Conservation (phyloP, 2,797 vertebrate genomes). For the Anomalospiza imberbis region DNA sequence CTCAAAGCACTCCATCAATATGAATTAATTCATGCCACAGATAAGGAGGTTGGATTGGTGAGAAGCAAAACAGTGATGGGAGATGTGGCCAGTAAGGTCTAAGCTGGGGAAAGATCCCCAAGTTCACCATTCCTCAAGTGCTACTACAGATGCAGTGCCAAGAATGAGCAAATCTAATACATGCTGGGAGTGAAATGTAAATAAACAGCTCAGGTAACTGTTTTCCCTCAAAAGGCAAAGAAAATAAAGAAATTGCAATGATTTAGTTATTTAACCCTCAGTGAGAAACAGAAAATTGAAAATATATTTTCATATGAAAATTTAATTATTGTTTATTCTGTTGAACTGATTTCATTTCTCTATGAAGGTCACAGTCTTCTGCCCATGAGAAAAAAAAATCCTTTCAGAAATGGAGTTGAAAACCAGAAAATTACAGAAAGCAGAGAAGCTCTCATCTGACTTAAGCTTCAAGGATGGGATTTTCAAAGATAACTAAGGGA, state of each 20-base stretch:
- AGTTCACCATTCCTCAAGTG: background rate
- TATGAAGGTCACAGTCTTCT: slow-evolving; percentile 25
- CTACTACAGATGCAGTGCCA: background rate
- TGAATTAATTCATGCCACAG: background rate
- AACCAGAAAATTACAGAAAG: slow-evolving; percentile 56
- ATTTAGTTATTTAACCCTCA: slow-evolving; percentile 31
- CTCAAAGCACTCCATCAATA: background rate
- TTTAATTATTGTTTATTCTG: slow-evolving; percentile 44
- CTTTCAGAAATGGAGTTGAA: slow-evolving; percentile 43
- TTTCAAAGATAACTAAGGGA: slow-evolving; percentile 64
- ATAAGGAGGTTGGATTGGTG: background rate
- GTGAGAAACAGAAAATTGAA: slow-evolving; percentile 16
- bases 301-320: slow-evolving; percentile 23
- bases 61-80: background rate
- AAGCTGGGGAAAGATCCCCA: background rate
- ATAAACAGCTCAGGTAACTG: background rate
- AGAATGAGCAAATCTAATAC: background rate
- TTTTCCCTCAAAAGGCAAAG: slow-evolving; percentile 3
- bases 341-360: slow-evolving; percentile 36
- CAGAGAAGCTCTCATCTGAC: slow-evolving; percentile 55
- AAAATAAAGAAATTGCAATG: background rate
- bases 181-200: background rate
- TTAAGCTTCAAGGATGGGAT: slow-evolving; percentile 60
- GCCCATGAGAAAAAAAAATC: slow-evolving; percentile 1
- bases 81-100: background rate